phyloP scores from a whole-genome alignment of 37 sponge, comb jelly and placozoan species.

The Eunapius fragilis region DNA sequence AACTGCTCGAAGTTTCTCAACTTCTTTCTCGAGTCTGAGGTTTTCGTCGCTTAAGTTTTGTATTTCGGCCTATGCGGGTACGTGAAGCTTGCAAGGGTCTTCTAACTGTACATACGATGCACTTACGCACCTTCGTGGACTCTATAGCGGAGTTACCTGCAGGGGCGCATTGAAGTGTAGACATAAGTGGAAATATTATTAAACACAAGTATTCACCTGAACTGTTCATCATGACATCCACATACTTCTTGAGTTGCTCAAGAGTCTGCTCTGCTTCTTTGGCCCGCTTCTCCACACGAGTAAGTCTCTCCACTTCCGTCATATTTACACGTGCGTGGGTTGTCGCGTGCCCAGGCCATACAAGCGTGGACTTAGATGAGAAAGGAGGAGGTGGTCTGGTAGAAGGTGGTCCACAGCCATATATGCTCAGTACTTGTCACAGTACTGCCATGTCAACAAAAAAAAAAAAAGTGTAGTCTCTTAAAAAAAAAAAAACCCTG shows the following conservation, averaged over 20 bases:
- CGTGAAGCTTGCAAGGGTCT: neutral
- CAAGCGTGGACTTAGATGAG: too few relatives aligned
- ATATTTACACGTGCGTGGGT: slow-evolving; percentile 8
- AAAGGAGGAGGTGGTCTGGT: too few relatives aligned
- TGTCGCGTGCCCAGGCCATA: neutral
- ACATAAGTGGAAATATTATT: neutral
- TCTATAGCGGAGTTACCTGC: neutral
- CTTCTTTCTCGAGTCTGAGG: slow-evolving; percentile 51
- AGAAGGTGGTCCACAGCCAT: too few relatives aligned
- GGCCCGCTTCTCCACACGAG: slow-evolving; percentile 55
- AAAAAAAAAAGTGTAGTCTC: too few relatives aligned
- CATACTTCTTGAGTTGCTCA: slow-evolving; percentile 41
- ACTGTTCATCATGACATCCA: slow-evolving; percentile 60
- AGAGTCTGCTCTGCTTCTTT: slow-evolving; percentile 74
- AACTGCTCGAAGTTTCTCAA: slow-evolving; percentile 50
- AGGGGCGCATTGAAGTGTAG: neutral
- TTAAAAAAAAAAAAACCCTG: too few relatives aligned
- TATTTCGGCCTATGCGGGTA: slow-evolving; percentile 31
- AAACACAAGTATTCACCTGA: slow-evolving; percentile 47
- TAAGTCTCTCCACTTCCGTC: slow-evolving; percentile 51
- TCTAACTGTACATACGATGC: neutral
- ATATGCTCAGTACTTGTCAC: too few relatives aligned
- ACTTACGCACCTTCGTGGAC: neutral
- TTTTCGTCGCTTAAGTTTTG: slow-evolving; percentile 68
- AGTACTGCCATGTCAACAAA: too few relatives aligned